phyloP scores from a whole-genome alignment of 2,888 invertebrate species.

The Lasioglossum villosulum region DNA sequence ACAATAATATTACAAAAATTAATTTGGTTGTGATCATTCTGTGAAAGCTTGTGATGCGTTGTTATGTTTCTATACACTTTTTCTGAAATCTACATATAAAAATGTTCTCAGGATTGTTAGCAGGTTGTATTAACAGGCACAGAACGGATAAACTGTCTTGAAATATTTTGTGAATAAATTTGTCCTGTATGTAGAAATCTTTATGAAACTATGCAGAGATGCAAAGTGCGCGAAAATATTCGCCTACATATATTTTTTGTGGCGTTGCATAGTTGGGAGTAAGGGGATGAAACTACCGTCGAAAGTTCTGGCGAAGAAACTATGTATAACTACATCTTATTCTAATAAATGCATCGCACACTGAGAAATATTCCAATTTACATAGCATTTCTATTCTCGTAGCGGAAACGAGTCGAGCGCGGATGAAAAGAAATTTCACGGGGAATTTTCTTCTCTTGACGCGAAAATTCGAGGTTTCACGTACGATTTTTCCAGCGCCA shows the following conservation, averaged over 20 bases:
- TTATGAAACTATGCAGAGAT: too few species aligned
- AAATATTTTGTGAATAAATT: too few species aligned
- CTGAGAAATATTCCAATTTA: neutral
- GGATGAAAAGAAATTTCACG: conserved; percentile 14
- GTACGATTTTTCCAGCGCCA: conserved; percentile 13
- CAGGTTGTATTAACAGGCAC: too few species aligned
- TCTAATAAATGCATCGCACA: conserved; percentile 4
- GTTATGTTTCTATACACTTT: too few species aligned
- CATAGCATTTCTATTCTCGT: conserved; percentile 5
- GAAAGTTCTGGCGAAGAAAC: neutral
- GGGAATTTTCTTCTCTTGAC: conserved; percentile 10
- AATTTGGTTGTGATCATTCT: too few species aligned
- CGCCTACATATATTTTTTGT: neutral
- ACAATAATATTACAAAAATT: too few species aligned
- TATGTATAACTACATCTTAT: neutral
- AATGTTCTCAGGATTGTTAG: too few species aligned
- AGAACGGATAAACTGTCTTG: too few species aligned
- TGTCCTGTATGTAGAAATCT: too few species aligned
- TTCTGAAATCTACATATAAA: too few species aligned
- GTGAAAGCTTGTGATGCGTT: too few species aligned
- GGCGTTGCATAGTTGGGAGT: neutral
- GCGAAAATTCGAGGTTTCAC: conserved; percentile 20
- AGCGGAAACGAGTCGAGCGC: conserved; percentile 1
- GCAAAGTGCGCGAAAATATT: too few species aligned
- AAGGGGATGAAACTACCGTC: neutral